Evolutionary conservation across 2,888 invertebrate species (phyloP).

Genomic region (Amblyteles armatorius): DNA sequence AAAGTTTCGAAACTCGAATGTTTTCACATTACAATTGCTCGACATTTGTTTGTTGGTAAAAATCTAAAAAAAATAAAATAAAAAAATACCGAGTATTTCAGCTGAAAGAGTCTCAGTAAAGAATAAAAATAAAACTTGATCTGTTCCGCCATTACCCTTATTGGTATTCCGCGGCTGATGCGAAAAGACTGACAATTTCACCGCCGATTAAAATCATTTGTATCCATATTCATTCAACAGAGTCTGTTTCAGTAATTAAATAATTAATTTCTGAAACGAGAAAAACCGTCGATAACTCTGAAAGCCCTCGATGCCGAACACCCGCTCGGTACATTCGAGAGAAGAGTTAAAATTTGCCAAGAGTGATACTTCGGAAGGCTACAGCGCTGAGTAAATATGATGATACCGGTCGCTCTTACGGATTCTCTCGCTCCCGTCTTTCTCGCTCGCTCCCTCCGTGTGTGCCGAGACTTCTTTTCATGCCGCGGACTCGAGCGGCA

Average conservation of each 20-base stretch:
- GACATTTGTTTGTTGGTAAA: neutral
- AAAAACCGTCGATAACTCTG: neutral
- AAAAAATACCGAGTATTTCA: neutral
- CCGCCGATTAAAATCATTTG: too few relatives aligned
- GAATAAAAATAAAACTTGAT: too few relatives aligned
- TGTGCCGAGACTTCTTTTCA: constrained; percentile 60
- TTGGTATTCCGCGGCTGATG: neutral
- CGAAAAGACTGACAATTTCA: neutral
- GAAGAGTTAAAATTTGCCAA: constrained; percentile 33
- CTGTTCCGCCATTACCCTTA: too few relatives aligned
- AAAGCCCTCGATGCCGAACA: constrained; percentile 20
- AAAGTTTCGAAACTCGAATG: constrained; percentile 10
- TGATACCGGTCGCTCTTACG: constrained; percentile 52
- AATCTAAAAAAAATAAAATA: neutral
- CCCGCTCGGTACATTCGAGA: constrained; percentile 24
- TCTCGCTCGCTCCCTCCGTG: constrained; percentile 28
- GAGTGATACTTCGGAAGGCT: constrained; percentile 38
- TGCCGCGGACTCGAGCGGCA: constrained; percentile 54
- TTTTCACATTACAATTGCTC: neutral
- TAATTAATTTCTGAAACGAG: neutral
- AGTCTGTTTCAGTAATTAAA: neutral
- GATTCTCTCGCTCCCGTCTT: constrained; percentile 21
- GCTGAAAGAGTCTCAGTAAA: neutral
- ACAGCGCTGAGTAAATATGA: constrained; percentile 54
- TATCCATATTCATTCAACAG: too few relatives aligned